Percentiles rank a stretch among this genome's conserved stretches.
Conservation (phyloP, 2,797 vertebrate species). For the Betta splendens region DNA sequence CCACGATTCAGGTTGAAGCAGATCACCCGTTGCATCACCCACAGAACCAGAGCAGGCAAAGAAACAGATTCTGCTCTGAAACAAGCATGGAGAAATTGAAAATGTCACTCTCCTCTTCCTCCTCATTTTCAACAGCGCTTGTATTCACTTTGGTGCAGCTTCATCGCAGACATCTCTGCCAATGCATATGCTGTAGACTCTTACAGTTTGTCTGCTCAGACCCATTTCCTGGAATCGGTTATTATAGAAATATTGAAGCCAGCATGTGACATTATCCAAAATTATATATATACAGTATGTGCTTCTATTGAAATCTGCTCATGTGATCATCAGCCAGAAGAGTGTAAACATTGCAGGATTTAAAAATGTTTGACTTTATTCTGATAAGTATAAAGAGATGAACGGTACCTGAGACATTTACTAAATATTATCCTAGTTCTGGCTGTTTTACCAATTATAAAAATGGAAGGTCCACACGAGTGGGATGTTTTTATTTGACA, state of each 20-base stretch:
- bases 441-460: too few relatives aligned
- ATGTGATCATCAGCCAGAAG: too few relatives aligned
- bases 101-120: constrained; percentile 4
- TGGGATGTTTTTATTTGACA: too few relatives aligned
- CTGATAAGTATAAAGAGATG: too few relatives aligned
- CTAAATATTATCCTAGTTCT: too few relatives aligned
- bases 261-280: background rate
- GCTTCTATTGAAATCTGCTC: too few relatives aligned
- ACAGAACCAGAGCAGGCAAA: too few relatives aligned
- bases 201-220: constrained; percentile 23
- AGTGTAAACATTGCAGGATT: too few relatives aligned
- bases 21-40: too few relatives aligned
- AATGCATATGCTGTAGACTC: constrained; percentile 25
- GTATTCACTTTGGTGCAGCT: constrained; percentile 23
- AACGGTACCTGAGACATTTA: too few relatives aligned
- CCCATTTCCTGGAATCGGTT: constrained; percentile 19
- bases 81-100: constrained; percentile 2
- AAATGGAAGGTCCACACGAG: background rate
- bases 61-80: too few relatives aligned
- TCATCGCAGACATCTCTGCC: constrained; percentile 31
- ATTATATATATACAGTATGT: background rate
- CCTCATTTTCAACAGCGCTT: constrained; percentile 8
- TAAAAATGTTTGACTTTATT: too few relatives aligned
- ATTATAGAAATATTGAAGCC: background rate
- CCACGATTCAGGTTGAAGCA: constrained; percentile 1